Percentiles rank a stretch among this genome's conserved stretches.
These are phyloP conservation scores for Carettochelys insculpta DNA, from an alignment of 2,113 vertebrate genomes.

Conservation along the genomic window DNA sequence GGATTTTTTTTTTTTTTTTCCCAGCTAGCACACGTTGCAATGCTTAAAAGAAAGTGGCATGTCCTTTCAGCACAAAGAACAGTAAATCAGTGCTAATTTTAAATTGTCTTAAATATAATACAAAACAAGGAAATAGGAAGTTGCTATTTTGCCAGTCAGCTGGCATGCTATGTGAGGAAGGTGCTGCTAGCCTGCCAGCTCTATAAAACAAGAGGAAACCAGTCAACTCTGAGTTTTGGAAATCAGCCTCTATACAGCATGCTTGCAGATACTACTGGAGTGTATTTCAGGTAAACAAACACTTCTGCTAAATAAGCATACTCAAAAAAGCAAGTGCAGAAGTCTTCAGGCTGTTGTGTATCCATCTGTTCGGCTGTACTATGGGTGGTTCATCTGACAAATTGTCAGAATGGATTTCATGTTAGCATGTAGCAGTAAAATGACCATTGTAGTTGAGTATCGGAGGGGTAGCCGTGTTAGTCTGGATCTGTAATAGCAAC, in stretches of 20 bases:
- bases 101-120: conserved; percentile 19
- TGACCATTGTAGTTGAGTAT: no score
- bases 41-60: background rate
- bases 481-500: no score
- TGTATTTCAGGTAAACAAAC: background rate
- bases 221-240: background rate
- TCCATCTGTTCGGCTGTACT: background rate
- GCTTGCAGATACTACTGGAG: background rate
- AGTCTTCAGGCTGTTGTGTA: background rate
- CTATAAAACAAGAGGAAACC: background rate
- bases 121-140: conserved; percentile 35
- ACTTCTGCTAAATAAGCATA: background rate
- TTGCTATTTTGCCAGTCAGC: background rate
- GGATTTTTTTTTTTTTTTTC: conserved; percentile 37
- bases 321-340: background rate
- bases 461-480: no score
- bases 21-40: background rate
- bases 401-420: background rate
- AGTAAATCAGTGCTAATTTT: conserved; percentile 11
- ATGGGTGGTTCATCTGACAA: background rate
- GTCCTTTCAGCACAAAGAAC: background rate
- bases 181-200: background rate
- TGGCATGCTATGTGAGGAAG: conserved; percentile 4
- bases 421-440: accelerated
- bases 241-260: background rate